phyloP scores from a whole-genome alignment of 2,113 vertebrate genomes.

The Cottus gobio region DNA sequence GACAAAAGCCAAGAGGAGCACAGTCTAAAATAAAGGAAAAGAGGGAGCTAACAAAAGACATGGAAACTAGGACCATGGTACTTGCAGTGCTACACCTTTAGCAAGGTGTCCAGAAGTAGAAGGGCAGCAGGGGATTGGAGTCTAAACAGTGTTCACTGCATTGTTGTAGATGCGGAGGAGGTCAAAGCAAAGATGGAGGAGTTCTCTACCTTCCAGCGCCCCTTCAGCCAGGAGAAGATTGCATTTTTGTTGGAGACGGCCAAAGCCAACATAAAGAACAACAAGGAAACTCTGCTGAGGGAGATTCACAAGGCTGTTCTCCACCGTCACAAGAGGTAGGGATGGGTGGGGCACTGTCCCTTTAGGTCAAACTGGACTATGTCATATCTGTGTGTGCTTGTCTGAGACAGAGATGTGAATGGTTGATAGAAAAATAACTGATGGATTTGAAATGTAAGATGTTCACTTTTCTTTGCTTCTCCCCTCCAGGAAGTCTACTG shows the following conservation, averaged over 20 bases:
- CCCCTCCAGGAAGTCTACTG: neutral
- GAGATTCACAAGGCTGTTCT: constrained; percentile 59
- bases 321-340: constrained; percentile 22
- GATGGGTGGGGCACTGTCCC: neutral
- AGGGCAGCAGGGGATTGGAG: neutral
- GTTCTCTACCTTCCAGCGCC: constrained; percentile 64
- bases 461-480: neutral
- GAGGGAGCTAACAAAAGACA: too few species aligned
- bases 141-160: neutral
- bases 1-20: too few species aligned
- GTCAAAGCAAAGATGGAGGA: constrained; percentile 53
- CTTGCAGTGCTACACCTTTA: neutral
- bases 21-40: too few species aligned
- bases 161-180: constrained; percentile 55
- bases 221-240: constrained; percentile 56
- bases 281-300: constrained; percentile 60
- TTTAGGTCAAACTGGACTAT: neutral
- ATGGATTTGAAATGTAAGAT: constrained; percentile 6
- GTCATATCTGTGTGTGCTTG: neutral
- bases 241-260: constrained; percentile 47
- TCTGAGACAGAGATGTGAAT: neutral
- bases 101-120: neutral
- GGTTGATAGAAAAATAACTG: neutral
- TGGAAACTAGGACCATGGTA: too few species aligned
- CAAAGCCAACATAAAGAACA: constrained; percentile 61